Percentiles rank a stretch among this genome's conserved stretches.
Evolutionary conservation across 2,113 vertebrate species (phyloP).

Genomic region (Sitta europaea): DNA sequence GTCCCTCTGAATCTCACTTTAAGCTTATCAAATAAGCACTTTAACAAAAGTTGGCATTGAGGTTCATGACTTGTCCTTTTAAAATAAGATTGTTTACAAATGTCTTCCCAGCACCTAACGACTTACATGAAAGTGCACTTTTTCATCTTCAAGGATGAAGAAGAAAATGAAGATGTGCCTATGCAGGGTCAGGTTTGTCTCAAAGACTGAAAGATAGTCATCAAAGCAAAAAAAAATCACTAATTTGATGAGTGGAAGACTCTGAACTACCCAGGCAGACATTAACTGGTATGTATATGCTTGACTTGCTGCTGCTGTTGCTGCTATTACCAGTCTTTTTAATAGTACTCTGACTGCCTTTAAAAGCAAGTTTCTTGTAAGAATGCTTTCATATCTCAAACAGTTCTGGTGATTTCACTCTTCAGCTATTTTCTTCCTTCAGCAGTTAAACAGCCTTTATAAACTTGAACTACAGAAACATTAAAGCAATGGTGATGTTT

Average conservation of each 20-base stretch:
- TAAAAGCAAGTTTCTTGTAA: neutral
- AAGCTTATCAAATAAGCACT: constrained; percentile 12
- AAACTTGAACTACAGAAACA: neutral
- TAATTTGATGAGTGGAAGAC: neutral
- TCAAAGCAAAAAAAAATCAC: neutral
- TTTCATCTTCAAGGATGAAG: neutral
- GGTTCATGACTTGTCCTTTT: constrained; percentile 10
- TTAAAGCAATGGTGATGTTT: constrained; percentile 7
- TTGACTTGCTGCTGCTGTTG: neutral
- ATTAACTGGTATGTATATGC: neutral
- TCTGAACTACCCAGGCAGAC: neutral
- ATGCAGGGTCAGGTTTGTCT: neutral
- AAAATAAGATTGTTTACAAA: constrained; percentile 33
- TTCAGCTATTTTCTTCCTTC: neutral
- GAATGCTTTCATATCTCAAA: neutral
- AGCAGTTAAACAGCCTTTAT: neutral
- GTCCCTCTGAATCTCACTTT: neutral
- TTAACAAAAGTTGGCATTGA: neutral
- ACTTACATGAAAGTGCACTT: neutral
- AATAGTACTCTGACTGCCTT: neutral
- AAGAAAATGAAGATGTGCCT: neutral
- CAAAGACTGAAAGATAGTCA: neutral
- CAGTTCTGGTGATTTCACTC: neutral
- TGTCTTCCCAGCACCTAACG: neutral
- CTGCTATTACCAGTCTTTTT: neutral